phyloP scores from a whole-genome alignment of 2,113 vertebrate genomes.

The Chaenocephalus aceratus region DNA sequence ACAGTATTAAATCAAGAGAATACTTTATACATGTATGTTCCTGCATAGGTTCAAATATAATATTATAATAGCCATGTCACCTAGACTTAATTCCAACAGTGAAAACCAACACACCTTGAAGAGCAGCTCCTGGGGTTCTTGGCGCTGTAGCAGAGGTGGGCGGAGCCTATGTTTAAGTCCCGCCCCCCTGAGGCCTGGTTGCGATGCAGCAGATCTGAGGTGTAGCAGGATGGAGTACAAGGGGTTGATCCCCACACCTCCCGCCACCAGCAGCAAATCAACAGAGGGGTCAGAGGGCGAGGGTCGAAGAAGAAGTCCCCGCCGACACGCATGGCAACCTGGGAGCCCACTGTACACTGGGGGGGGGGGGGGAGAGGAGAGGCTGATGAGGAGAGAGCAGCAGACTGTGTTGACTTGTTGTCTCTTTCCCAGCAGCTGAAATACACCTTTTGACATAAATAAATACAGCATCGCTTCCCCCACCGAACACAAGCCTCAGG shows the following conservation, averaged over 20 bases:
- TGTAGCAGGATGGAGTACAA: conserved; percentile 92
- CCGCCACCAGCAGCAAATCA: conserved; percentile 92
- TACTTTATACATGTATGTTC: too few species aligned
- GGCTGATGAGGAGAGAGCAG: background rate
- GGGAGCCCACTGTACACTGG: conserved; percentile 89
- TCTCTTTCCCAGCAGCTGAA: background rate
- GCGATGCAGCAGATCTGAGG: conserved; percentile 85
- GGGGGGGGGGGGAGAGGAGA: background rate
- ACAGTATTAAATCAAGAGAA: too few species aligned
- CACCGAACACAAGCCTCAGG: background rate
- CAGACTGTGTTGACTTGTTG: background rate
- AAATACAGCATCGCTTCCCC: background rate
- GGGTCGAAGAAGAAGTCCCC: conserved; percentile 96
- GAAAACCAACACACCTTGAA: conserved; percentile 87
- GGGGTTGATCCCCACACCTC: conserved; percentile 96
- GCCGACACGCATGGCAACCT: conserved; percentile 91
- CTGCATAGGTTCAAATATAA: too few species aligned
- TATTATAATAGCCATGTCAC: too few species aligned
- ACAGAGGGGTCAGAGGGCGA: conserved; percentile 85
- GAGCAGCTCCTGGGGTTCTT: conserved; percentile 89
- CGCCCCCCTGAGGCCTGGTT: conserved; percentile 57
- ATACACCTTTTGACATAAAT: background rate
- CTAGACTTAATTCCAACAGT: background rate
- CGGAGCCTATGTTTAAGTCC: conserved; percentile 81
- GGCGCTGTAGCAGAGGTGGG: conserved; percentile 91